Percentiles rank a stretch among this genome's conserved stretches.
phyloP scores from a whole-genome alignment of 2,888 invertebrate genomes.

The Psylliodes chrysocephalus region DNA sequence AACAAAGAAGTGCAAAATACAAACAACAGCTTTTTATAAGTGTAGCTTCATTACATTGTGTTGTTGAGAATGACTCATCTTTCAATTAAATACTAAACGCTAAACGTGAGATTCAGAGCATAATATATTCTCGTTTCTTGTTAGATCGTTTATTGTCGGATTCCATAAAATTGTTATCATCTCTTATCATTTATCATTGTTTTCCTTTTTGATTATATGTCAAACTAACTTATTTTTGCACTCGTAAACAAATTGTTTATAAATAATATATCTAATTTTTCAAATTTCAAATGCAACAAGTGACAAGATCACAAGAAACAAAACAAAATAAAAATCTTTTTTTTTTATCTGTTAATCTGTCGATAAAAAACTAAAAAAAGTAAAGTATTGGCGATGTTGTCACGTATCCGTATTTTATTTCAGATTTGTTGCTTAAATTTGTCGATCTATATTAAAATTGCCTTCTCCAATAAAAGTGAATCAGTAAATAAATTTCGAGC shows the following conservation, averaged over 20 bases:
- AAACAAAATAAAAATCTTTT: too few species aligned
- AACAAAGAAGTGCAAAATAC: conserved; percentile 20
- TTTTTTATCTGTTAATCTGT: too few species aligned
- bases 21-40: conserved; percentile 9
- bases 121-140: conserved; percentile 8
- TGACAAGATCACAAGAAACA: background rate
- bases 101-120: conserved; percentile 18
- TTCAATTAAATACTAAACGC: conserved; percentile 24
- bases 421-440: too few species aligned
- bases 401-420: too few species aligned
- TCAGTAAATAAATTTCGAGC: too few species aligned
- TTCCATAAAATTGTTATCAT: conserved; percentile 16
- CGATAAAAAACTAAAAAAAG: too few species aligned
- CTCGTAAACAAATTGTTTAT: too few species aligned
- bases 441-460: too few species aligned
- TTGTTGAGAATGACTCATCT: conserved; percentile 25
- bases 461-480: too few species aligned
- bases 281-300: background rate
- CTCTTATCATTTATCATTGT: conserved; percentile 2
- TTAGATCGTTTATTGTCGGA: conserved; percentile 13
- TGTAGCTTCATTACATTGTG: conserved; percentile 14
- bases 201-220: background rate
- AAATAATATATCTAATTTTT: background rate
- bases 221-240: background rate
- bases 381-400: too few species aligned